Percentiles rank a stretch among this genome's conserved stretches.
phyloP scores from a whole-genome alignment of 2,888 invertebrate genomes.

The Melipona bicolor region DNA sequence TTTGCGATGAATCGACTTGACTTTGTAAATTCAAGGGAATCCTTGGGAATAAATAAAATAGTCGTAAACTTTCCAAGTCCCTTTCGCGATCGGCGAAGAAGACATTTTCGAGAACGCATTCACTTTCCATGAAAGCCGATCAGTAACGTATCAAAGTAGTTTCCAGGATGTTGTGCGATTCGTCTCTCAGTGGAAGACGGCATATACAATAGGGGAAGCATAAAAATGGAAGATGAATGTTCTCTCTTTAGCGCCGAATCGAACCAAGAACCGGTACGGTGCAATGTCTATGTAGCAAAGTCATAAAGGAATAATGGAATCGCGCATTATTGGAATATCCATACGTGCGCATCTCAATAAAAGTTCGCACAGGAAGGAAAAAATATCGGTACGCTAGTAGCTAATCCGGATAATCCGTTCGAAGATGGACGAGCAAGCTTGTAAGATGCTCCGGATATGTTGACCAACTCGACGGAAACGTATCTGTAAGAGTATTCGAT shows the following conservation, averaged over 20 bases:
- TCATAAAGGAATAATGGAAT: conserved; percentile 62
- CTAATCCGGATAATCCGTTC: conserved; percentile 67
- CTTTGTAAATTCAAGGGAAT: neutral
- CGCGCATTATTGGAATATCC: conserved; percentile 60
- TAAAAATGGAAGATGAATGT: conserved; percentile 47
- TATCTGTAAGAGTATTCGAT: neutral
- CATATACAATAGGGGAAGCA: conserved; percentile 24
- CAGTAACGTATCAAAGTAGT: conserved; percentile 25
- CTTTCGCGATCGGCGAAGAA: neutral
- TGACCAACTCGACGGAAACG: conserved; percentile 4
- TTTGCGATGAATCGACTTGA: neutral
- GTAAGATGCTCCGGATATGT: conserved; percentile 19
- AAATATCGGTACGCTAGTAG: conserved; percentile 31
- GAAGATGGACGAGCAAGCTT: conserved; percentile 60
- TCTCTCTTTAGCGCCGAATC: conserved; percentile 17
- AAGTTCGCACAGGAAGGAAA: conserved; percentile 55
- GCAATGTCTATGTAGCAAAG: conserved; percentile 2
- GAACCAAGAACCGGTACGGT: neutral
- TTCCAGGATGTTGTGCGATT: conserved; percentile 16
- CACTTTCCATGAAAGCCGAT: conserved; percentile 18
- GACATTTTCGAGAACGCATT: conserved; percentile 10
- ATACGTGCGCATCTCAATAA: conserved; percentile 58
- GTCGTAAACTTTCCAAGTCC: conserved; percentile 19
- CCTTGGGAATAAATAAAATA: conserved; percentile 26
- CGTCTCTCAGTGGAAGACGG: conserved; percentile 14